A percentile compares a stretch with the other conserved stretches of the same genome.
These are phyloP conservation scores for Sinosuthora webbiana DNA, from an alignment of 2,113 vertebrate species.

Conservation along the genomic window DNA sequence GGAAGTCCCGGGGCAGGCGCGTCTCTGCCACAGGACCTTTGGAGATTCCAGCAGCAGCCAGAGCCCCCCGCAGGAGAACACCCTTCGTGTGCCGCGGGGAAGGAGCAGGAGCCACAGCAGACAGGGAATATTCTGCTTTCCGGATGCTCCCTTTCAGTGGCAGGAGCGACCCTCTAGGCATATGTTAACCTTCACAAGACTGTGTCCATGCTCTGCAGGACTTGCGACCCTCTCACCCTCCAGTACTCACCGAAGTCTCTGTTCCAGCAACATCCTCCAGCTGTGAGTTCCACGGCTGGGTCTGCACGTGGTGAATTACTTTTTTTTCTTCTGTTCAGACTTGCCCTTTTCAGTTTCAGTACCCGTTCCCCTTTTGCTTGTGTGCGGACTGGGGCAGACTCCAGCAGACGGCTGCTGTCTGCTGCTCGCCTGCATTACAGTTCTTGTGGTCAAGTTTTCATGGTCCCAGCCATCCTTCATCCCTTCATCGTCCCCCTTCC, in stretches of 20 bases:
- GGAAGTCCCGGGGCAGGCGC: background rate
- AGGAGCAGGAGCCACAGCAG: background rate
- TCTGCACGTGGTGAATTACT: accelerated
- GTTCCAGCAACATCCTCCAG: background rate
- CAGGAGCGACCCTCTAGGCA: background rate
- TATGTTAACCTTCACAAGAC: background rate
- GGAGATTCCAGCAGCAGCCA: background rate
- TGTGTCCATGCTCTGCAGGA: accelerated
- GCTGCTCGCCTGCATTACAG: background rate
- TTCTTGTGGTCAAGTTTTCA: background rate
- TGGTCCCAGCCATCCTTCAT: background rate
- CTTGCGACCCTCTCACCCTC: background rate
- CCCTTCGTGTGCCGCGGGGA: accelerated
- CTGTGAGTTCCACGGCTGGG: background rate
- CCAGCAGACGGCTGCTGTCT: background rate
- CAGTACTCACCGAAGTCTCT: background rate
- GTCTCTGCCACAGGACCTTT: background rate
- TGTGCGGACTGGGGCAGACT: background rate
- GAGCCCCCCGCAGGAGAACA: background rate
- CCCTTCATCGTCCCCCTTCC: background rate
- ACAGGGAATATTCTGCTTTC: background rate
- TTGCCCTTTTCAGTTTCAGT: background rate
- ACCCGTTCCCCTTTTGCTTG: background rate
- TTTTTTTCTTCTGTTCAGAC: background rate
- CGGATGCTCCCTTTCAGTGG: background rate